phyloP scores from a whole-genome alignment of 2,888 invertebrate species.

The Drosophila histrio region DNA sequence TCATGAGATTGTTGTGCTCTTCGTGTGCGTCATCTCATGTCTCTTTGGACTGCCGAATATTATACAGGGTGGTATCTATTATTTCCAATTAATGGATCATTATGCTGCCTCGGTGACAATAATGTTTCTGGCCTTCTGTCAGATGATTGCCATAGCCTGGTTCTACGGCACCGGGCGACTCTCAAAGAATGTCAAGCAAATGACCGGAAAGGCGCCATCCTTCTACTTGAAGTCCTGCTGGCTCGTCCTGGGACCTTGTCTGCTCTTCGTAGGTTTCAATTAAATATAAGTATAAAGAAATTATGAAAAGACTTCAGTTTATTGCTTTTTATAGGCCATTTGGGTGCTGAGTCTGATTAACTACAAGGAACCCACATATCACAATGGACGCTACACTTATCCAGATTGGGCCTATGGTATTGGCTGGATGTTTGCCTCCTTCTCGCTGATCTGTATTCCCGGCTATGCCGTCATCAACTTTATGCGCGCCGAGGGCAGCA shows the following conservation, averaged over 20 bases:
- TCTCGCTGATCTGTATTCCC: slow-evolving; percentile 94
- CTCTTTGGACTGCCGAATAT: slow-evolving; percentile 94
- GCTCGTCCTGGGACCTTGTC: slow-evolving; percentile 91
- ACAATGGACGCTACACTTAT: slow-evolving; percentile 91
- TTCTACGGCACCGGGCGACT: slow-evolving; percentile 93
- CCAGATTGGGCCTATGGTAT: slow-evolving; percentile 92
- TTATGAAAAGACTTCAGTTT: neutral
- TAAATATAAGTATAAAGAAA: too few species aligned
- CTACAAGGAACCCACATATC: slow-evolving; percentile 93
- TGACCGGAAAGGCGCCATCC: slow-evolving; percentile 93
- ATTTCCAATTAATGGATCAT: slow-evolving; percentile 96
- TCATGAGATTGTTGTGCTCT: slow-evolving; percentile 93
- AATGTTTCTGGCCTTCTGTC: slow-evolving; percentile 96
- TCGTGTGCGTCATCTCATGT: slow-evolving; percentile 93
- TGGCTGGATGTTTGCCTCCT: slow-evolving; percentile 93
- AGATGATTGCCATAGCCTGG: slow-evolving; percentile 96
- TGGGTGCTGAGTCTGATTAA: slow-evolving; percentile 95
- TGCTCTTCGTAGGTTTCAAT: slow-evolving; percentile 88
- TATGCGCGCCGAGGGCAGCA: slow-evolving; percentile 89
- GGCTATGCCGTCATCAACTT: slow-evolving; percentile 91
- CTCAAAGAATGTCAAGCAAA: slow-evolving; percentile 93
- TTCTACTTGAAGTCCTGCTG: slow-evolving; percentile 94
- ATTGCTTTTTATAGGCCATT: slow-evolving; percentile 87
- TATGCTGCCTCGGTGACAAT: slow-evolving; percentile 97
- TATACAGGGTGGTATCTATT: slow-evolving; percentile 95